Evolutionary conservation across 2,888 invertebrate genomes (phyloP), one percentile per base, ranked within the genome.

Genomic region (Drosophila antonietae): DNA sequence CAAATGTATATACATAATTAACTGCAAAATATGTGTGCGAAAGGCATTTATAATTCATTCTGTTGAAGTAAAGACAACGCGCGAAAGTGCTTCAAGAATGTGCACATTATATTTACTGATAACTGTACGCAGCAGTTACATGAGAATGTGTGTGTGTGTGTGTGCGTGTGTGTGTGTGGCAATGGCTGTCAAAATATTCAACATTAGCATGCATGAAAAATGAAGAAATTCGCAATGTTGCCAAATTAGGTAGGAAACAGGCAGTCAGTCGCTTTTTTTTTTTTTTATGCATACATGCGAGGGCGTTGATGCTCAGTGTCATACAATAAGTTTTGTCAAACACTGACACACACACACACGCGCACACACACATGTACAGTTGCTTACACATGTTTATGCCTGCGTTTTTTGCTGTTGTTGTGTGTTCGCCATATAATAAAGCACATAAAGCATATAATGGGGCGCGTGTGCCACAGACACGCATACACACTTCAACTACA

Each of bases 171-270:
- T 37, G 37, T 37, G 37, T 5, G 4, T n/a, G 8, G 20, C n/a
- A 62, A 69, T 65, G 69, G 69, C 88, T 88, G 86, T 84, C 81
- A 80, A 88, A 88, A 85, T 85, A 74, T 78, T 69, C 78, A 80
- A 82, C 83, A 84, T 84, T 82, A 83, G 81, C 88, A 78, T 88
- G 81, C 78, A 88, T 85, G 88, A 88, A 83, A 83, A 83, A 88
- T 88, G 74, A 88, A 78, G 88, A 82, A 80, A 83, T 83, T 83
- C 74, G 70, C 83, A 75, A 75, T 80, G 73, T 85, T 58, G 71
- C 83, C 88, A 88, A 82, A 83, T 88, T 88, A 80, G 85, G 81
- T 87, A 75, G 63, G 47, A 62, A 73, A 52, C 46, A 72, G 67
- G 14, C 37, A 37, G 44, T 57, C 62, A 61, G 28, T 28, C 28